Base-by-base conservation (phyloP, 1,140 invertebrate genomes). In the Listronotus oregonensis region DNA sequence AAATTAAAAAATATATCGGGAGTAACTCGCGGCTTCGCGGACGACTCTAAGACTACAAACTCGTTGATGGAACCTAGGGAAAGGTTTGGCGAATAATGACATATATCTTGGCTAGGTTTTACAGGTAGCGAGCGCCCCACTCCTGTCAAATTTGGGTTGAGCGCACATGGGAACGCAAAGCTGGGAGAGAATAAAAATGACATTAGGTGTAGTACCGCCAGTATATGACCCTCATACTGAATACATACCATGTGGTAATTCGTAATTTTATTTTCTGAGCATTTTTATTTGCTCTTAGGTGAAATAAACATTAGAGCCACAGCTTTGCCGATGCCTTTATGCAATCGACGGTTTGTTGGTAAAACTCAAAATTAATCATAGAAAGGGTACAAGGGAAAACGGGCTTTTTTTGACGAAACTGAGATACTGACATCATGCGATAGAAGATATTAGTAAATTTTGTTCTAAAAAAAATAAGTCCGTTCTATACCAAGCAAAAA, bases 141-240 rank as follows among this genome's bases (percentile, higher is more conserved):
- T 21, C 10, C 39, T 34, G 2, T 52, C n/a, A 39, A 17, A n/a
- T 34, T 32, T 31, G 31, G 21, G 37, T 10, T 18, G 3, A 15
- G 10, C 34, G 46, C 47, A 50, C 37, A 61, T 61, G 58, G 58
- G 47, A 61, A 51, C 21, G 37, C 18, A 61, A 46, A 61, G 58
- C 7, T 61, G 6, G 43, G 31, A 11, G 9, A n/a, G 10, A 44
- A 64, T 34, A n/a, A 46, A 11, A 60, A 40, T 59, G 34, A 52
- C 40, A 32, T 6, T 51, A 14, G 6, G 8, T 8, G 34, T 12
- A 8, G 34, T 37, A 37, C 34, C 8, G 34, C 8, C 11, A 8
- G 3, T 37, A 37, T 5, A 27, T 27, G 5, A 3, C 21, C 21
- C 7, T 50, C 15, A 50, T 7, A 18, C n/a, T n/a, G n/a, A n/a